Percentiles rank a stretch among this genome's conserved stretches.
phyloP scores from a whole-genome alignment of 2,797 vertebrate genomes.

The Thunnus albacares region DNA sequence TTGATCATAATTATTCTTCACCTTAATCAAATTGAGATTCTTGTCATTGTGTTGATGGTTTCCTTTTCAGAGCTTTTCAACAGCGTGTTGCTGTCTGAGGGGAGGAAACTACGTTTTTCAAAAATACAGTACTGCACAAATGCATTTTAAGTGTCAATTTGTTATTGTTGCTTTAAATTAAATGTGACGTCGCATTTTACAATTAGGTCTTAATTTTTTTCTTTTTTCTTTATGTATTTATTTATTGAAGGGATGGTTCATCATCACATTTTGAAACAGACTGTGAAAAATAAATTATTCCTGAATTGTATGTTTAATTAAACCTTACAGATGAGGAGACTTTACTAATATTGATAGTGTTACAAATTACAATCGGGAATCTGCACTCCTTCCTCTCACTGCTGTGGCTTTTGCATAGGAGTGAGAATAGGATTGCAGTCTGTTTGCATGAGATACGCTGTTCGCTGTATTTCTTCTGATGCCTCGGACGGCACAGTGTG shows the following conservation, averaged over 20 bases:
- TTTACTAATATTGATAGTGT: no score
- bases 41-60: background rate
- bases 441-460: background rate
- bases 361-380: background rate
- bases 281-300: no score
- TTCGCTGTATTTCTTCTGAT: background rate
- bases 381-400: background rate
- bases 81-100: slow-evolving; percentile 2
- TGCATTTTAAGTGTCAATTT: background rate
- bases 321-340: no score
- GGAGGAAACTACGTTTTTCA: background rate
- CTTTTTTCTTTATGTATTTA: background rate
- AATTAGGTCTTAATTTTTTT: no score
- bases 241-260: no score
- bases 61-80: slow-evolving; percentile 1
- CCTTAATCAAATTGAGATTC: background rate
- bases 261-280: no score
- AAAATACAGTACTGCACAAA: background rate
- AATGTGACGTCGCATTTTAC: background rate
- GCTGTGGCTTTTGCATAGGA: background rate
- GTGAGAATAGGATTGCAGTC: background rate
- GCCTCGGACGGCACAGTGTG: background rate
- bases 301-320: no score
- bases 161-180: background rate
- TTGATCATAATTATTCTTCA: no score